These are phyloP conservation scores for Ispidina lecontei DNA, from an alignment of 2,797 vertebrate genomes.

Conservation along the genomic window DNA sequence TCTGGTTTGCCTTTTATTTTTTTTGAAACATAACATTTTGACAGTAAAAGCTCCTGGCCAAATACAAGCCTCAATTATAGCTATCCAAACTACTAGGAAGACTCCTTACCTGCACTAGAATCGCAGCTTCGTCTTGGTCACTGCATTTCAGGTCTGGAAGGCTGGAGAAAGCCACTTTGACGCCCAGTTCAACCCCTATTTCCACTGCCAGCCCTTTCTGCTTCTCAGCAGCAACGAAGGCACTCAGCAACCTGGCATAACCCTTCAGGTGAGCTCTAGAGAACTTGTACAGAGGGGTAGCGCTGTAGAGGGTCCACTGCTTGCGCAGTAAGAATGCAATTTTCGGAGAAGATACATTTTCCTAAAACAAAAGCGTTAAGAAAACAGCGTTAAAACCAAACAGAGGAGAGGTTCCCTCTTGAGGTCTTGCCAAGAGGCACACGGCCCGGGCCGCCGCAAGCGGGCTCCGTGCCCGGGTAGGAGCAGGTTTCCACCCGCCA, in stretches of 20 bases:
- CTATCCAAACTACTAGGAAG: neutral
- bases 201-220: slow-evolving; percentile 87
- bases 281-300: slow-evolving; percentile 91
- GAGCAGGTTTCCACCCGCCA: neutral
- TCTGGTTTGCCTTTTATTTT: too few relatives aligned
- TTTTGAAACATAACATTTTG: neutral
- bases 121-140: slow-evolving; percentile 78
- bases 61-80: accelerated
- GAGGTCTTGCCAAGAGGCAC: neutral
- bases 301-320: slow-evolving; percentile 90
- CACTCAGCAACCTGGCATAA: slow-evolving; percentile 86
- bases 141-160: slow-evolving; percentile 82
- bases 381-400: accelerated
- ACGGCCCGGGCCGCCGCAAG: neutral
- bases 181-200: slow-evolving; percentile 75
- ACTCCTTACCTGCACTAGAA: slow-evolving; percentile 88
- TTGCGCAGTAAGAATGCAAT: slow-evolving; percentile 81
- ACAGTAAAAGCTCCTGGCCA: neutral
- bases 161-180: slow-evolving; percentile 81
- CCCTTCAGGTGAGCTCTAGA: slow-evolving; percentile 78
- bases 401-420: accelerated
- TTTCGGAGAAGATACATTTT: slow-evolving; percentile 74
- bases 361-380: slow-evolving; percentile 53
- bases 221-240: slow-evolving; percentile 86
- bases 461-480: too few relatives aligned